These are phyloP conservation scores for Hyppa rectilinea DNA, from an alignment of 2,888 invertebrate genomes.

Conservation along the genomic window DNA sequence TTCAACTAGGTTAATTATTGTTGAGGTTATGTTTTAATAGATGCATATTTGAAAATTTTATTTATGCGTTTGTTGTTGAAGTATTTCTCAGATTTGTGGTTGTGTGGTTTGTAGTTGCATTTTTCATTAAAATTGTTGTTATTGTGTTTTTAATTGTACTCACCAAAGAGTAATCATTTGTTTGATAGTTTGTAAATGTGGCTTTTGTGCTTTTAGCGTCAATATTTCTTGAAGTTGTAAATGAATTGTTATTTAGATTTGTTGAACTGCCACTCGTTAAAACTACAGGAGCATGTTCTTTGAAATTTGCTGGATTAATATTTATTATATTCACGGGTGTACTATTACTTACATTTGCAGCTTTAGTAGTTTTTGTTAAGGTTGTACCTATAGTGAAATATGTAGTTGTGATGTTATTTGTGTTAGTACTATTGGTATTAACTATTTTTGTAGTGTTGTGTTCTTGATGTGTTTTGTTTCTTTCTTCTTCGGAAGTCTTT, in stretches of 20 bases:
- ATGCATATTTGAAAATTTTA: not conserved
- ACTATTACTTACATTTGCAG: not conserved
- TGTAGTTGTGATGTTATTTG: not conserved
- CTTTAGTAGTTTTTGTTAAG: not conserved
- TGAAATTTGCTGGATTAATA: not conserved
- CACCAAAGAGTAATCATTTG: not conserved
- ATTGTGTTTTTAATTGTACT: not conserved
- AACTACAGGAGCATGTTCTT: not conserved
- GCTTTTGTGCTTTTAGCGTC: not conserved
- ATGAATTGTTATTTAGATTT: not conserved
- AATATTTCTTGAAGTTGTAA: not conserved
- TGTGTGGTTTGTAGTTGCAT: not conserved
- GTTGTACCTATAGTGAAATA: not conserved
- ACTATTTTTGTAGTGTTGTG: not conserved
- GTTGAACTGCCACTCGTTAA: not conserved
- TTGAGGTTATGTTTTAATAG: not conserved
- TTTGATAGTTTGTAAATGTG: not conserved
- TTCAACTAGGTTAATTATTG: not conserved
- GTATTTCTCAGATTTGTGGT: not conserved
- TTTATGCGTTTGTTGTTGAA: not conserved
- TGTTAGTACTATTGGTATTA: not conserved
- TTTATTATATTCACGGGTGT: not conserved
- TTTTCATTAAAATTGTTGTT: not conserved
- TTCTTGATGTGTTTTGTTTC: not conserved
- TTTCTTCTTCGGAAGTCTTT: not conserved